Evolutionary conservation across 2,797 vertebrate genomes (phyloP).

Genomic region (Erithacus rubecula): DNA sequence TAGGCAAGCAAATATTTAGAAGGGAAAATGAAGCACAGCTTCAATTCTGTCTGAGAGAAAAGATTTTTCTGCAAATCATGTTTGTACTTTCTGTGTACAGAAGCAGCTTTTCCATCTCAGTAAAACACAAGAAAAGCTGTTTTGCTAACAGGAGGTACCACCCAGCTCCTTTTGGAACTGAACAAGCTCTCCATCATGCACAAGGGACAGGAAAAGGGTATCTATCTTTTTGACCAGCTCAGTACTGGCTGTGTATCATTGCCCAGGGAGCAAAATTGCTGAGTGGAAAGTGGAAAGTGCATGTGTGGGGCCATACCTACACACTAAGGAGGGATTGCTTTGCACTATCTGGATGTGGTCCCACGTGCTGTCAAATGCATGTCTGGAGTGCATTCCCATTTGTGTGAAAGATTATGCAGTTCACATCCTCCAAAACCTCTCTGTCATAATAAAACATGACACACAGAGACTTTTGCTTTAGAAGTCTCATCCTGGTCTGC

Average conservation of each 20-base stretch:
- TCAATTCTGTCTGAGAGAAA: background rate
- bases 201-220: background rate
- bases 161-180: background rate
- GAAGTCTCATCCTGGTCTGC: background rate
- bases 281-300: background rate
- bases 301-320: background rate
- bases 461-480: background rate
- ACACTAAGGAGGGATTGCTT: background rate
- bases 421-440: background rate
- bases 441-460: background rate
- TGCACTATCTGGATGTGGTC: background rate
- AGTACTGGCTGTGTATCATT: background rate
- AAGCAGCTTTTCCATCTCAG: background rate
- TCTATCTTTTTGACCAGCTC: background rate
- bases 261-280: background rate
- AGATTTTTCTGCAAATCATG: background rate
- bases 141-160: background rate
- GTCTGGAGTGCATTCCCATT: background rate
- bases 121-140: background rate
- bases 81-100: background rate
- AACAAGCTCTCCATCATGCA: background rate
- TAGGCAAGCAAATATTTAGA: background rate
- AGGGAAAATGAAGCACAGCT: background rate
- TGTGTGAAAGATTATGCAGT: background rate
- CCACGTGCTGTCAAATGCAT: fast-evolving